A percentile compares a stretch with the other conserved stretches of the same genome.
Evolutionary conservation across 2,113 vertebrate genomes (phyloP).

Genomic region (Ranitomeya variabilis): DNA sequence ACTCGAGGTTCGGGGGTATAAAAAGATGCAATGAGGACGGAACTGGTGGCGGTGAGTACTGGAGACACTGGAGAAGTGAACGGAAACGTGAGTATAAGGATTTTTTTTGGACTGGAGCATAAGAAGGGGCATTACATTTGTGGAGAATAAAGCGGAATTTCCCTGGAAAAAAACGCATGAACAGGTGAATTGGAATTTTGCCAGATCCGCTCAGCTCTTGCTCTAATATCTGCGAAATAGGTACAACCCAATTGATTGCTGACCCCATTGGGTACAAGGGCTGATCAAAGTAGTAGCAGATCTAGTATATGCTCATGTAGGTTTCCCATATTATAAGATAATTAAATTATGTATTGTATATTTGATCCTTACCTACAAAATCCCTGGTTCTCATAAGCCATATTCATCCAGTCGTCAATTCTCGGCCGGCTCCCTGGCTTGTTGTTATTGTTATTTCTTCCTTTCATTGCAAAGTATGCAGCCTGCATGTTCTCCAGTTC

Average conservation of each 20-base stretch:
- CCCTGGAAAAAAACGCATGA: too few relatives aligned
- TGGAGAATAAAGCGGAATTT: too few relatives aligned
- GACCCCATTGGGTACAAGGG: not conserved
- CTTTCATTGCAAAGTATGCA: slow-evolving; percentile 74
- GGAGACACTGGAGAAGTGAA: too few relatives aligned
- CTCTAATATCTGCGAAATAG: not conserved
- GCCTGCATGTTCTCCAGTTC: slow-evolving; percentile 73
- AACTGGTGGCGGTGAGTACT: too few relatives aligned
- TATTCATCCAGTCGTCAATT: slow-evolving; percentile 31
- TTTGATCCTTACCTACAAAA: slow-evolving; percentile 73
- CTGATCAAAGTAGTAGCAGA: not conserved
- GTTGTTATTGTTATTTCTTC: slow-evolving; percentile 80
- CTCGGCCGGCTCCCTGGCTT: slow-evolving; percentile 60
- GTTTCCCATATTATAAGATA: not conserved
- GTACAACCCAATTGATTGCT: not conserved
- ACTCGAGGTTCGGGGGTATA: too few relatives aligned
- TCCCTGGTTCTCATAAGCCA: slow-evolving; percentile 69
- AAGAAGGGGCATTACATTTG: too few relatives aligned
- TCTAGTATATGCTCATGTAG: not conserved
- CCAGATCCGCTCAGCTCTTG: too few relatives aligned
- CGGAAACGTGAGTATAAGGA: too few relatives aligned
- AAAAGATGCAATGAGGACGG: too few relatives aligned
- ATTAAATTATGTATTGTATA: not conserved
- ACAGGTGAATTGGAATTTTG: too few relatives aligned
- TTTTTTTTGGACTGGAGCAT: too few relatives aligned